Percentiles rank a stretch among this genome's conserved stretches.
Conservation (phyloP, 2,113 vertebrate genomes). For the Catharus minimus region DNA sequence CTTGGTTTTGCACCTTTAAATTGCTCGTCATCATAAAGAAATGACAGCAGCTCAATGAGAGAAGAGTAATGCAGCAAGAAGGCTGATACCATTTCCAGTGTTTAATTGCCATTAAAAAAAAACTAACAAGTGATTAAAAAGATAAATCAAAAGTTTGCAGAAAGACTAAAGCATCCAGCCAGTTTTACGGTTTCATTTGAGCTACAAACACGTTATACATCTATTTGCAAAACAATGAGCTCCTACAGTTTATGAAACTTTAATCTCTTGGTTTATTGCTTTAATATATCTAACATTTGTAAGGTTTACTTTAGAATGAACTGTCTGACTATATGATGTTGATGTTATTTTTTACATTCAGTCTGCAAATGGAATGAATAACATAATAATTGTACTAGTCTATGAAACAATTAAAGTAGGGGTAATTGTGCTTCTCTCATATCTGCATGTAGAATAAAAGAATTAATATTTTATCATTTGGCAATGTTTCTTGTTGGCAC, state of each 20-base stretch:
- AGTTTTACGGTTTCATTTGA: conserved; percentile 79
- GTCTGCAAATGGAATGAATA: conserved; percentile 70
- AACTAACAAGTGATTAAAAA: conserved; percentile 77
- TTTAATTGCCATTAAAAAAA: conserved; percentile 74
- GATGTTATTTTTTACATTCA: conserved; percentile 68
- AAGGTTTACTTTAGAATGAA: conserved; percentile 79
- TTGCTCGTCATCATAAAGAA: conserved; percentile 72
- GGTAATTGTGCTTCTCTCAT: conserved; percentile 73
- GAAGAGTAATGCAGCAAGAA: conserved; percentile 54
- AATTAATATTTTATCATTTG: conserved; percentile 82
- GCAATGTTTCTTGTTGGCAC: conserved; percentile 65
- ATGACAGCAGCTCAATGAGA: conserved; percentile 70
- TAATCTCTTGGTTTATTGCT: conserved; percentile 83
- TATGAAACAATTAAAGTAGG: conserved; percentile 77
- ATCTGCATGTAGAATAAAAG: conserved; percentile 72
- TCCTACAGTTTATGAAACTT: conserved; percentile 86
- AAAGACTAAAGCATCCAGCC: conserved; percentile 64
- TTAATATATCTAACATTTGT: conserved; percentile 81
- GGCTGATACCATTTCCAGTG: conserved; percentile 53
- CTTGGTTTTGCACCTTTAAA: conserved; percentile 73
- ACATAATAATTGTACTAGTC: conserved; percentile 75
- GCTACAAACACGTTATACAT: conserved; percentile 77
- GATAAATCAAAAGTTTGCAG: conserved; percentile 82
- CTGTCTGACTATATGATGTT: conserved; percentile 70
- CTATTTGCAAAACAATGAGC: conserved; percentile 90